These are phyloP conservation scores for Pseudochaenichthys georgianus DNA, from an alignment of 2,797 vertebrate genomes.

Conservation along the genomic window DNA sequence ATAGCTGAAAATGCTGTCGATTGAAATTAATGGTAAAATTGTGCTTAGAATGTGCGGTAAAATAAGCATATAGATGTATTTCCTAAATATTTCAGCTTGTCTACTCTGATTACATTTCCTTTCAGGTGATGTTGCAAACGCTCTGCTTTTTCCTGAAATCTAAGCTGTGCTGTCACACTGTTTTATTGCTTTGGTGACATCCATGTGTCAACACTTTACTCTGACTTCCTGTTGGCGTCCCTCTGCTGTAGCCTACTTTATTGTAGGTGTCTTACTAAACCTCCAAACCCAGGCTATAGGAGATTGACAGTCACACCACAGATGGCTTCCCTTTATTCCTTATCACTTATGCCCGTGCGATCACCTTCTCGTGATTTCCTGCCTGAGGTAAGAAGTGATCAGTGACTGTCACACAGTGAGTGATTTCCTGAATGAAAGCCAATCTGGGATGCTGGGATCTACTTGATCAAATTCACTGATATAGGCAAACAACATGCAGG, in stretches of 20 bases:
- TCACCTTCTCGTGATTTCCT: constrained; percentile 85
- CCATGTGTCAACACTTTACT: constrained; percentile 13
- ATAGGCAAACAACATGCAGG: background rate
- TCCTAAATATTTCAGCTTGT: background rate
- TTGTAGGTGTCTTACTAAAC: constrained; percentile 84
- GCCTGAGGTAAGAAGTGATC: constrained; percentile 84
- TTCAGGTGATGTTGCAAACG: constrained; percentile 16
- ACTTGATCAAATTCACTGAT: constrained; percentile 43
- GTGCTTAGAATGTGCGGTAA: background rate
- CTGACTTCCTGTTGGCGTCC: constrained; percentile 17
- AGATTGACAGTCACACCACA: constrained; percentile 83
- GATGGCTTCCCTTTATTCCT: constrained; percentile 86
- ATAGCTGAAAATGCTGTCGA: background rate
- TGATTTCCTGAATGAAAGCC: constrained; percentile 36
- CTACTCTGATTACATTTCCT: background rate
- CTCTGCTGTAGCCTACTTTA: constrained; percentile 2
- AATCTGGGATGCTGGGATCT: constrained; percentile 11
- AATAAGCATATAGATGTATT: background rate
- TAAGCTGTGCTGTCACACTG: constrained; percentile 15
- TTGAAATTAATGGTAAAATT: background rate
- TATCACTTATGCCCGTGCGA: constrained; percentile 78
- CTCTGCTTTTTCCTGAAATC: constrained; percentile 22
- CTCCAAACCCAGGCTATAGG: constrained; percentile 85
- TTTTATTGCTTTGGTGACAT: constrained; percentile 13
- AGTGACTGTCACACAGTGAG: constrained; percentile 40